Conservation (phyloP, 2,888 invertebrate genomes). For the Epinotia brunnichana region DNA sequence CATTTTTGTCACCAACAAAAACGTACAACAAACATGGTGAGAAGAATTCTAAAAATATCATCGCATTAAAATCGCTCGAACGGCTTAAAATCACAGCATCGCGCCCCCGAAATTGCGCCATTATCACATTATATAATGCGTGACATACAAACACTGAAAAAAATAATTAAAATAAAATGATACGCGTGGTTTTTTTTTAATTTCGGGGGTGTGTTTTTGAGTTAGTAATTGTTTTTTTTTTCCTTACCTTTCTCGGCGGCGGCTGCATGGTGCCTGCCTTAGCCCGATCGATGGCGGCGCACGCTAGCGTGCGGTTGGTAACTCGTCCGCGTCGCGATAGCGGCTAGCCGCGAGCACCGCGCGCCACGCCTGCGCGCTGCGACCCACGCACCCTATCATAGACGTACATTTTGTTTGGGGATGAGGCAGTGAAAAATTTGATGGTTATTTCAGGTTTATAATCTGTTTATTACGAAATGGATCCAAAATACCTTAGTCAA, state of each 20-base stretch:
- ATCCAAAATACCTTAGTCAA: background rate
- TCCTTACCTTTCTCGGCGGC: constrained; percentile 92
- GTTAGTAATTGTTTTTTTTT: background rate
- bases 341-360: constrained; percentile 55
- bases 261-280: constrained; percentile 87
- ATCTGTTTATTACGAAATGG: background rate
- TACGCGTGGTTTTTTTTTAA: background rate
- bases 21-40: background rate
- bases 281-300: constrained; percentile 60
- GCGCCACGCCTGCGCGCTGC: constrained; percentile 47
- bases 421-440: background rate
- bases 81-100: constrained; percentile 6
- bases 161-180: background rate
- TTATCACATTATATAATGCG: constrained; percentile 25
- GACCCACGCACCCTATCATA: constrained; percentile 46
- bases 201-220: background rate
- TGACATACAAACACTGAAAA: constrained; percentile 2
- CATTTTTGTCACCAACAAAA: background rate
- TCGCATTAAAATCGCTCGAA: background rate
- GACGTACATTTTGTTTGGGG: constrained; percentile 20
- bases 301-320: constrained; percentile 59
- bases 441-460: background rate
- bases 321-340: constrained; percentile 57
- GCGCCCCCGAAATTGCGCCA: constrained; percentile 26
- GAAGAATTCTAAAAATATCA: background rate